Conservation (phyloP, 2,113 vertebrate species). For the Stegostoma tigrinum region DNA sequence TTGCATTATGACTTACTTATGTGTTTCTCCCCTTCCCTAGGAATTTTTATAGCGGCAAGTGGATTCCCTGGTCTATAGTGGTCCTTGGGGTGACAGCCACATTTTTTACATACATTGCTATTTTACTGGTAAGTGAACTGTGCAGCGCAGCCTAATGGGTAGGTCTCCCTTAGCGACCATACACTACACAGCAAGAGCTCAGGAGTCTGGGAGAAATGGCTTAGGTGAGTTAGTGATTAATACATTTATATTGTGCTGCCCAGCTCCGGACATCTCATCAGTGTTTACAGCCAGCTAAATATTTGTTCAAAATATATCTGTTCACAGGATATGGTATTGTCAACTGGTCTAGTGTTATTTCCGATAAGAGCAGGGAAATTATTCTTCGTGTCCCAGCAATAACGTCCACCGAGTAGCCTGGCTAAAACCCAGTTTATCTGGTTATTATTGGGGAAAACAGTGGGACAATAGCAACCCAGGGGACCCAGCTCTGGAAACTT, state of each 20-base stretch:
- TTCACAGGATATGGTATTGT: no score
- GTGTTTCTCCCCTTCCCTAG: not conserved
- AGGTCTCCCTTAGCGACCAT: not conserved
- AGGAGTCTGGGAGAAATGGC: not conserved
- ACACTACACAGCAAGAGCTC: not conserved
- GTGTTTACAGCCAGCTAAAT: no score
- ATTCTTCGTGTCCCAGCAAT: not conserved
- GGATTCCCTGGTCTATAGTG: slow-evolving; percentile 78
- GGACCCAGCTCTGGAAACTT: no score
- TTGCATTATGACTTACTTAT: not conserved
- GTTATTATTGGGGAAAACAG: no score
- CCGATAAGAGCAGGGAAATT: no score
- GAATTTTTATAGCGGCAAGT: slow-evolving; percentile 52
- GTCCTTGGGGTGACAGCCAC: slow-evolving; percentile 59
- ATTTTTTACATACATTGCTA: slow-evolving; percentile 63
- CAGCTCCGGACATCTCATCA: no score
- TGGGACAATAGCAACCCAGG: no score
- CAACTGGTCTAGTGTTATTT: no score
- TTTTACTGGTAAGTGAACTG: slow-evolving; percentile 62
- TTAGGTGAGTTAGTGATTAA: not conserved
- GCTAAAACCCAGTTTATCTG: no score
- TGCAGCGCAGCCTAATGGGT: not conserved
- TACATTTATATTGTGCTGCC: no score
- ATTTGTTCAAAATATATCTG: no score
- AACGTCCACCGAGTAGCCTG: no score